Conservation (phyloP, 2,888 invertebrate species). For the Dichetophora obliterata region DNA sequence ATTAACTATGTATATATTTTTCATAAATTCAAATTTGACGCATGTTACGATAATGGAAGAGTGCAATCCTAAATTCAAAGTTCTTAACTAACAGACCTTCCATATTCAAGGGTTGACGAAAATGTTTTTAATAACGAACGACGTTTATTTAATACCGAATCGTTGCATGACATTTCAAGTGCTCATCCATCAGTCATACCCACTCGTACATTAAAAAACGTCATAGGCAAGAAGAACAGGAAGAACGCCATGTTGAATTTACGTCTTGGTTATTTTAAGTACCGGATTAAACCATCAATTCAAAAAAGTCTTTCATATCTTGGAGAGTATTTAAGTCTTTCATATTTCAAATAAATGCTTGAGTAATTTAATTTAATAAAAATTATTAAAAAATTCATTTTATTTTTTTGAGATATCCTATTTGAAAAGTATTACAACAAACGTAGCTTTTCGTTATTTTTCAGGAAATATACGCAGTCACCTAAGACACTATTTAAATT, state of each 20-base stretch:
- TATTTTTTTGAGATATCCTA: no score
- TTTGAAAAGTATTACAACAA: no score
- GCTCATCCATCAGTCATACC: conserved; percentile 40
- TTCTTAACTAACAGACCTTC: neutral
- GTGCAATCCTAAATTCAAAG: neutral
- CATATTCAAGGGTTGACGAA: conserved; percentile 31
- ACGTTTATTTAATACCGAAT: conserved; percentile 21
- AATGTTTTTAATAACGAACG: conserved; percentile 7
- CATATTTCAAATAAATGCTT: no score
- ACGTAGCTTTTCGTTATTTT: no score
- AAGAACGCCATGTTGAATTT: neutral
- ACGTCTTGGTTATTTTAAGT: neutral
- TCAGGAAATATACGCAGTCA: no score
- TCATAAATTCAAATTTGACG: no score
- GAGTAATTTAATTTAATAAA: no score
- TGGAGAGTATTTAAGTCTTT: no score
- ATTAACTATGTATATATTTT: neutral
- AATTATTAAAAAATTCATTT: no score
- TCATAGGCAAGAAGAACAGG: neutral
- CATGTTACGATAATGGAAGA: conserved; percentile 16
- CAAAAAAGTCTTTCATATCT: no score
- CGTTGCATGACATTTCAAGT: conserved; percentile 51
- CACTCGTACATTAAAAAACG: neutral
- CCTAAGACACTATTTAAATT: no score
- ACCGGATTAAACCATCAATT: neutral